These are phyloP conservation scores for Pampusana beccarii DNA, from an alignment of 2,113 vertebrate species.

Conservation along the genomic window DNA sequence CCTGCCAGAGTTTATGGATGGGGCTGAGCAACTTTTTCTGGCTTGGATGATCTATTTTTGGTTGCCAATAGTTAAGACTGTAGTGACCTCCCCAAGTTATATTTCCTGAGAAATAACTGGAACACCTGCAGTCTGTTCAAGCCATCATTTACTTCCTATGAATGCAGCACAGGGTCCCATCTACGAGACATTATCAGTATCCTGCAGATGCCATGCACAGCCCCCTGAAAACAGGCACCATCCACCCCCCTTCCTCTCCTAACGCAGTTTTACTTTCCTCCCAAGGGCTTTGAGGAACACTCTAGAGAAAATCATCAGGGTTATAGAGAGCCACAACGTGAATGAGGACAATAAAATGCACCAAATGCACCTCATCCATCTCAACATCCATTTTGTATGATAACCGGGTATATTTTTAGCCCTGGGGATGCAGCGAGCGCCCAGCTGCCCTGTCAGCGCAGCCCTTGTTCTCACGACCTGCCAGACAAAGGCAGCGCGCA, in stretches of 20 bases:
- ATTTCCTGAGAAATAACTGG: background rate
- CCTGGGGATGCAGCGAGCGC: background rate
- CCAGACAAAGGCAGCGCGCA: slow-evolving; percentile 24
- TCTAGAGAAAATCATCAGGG: background rate
- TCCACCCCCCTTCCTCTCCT: background rate
- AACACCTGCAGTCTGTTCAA: background rate
- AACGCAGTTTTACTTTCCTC: background rate
- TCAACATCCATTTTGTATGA: background rate
- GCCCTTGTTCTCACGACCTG: background rate
- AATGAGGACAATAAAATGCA: background rate
- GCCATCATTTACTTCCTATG: background rate
- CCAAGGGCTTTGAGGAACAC: background rate
- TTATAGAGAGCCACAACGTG: fast-evolving
- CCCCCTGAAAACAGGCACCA: background rate
- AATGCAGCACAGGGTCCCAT: background rate
- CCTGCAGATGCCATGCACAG: background rate
- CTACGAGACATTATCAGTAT: fast-evolving
- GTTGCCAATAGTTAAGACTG: fast-evolving
- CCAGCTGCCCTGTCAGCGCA: background rate
- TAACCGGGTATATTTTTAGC: background rate
- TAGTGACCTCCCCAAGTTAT: background rate
- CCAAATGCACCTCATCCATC: background rate
- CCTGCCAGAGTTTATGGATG: fast-evolving
- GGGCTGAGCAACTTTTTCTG: background rate
- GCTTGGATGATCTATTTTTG: background rate